A percentile compares a stretch with the other conserved stretches of the same genome.
Evolutionary conservation across 2,113 vertebrate genomes (phyloP).

Genomic region (Chaetops frenatus): DNA sequence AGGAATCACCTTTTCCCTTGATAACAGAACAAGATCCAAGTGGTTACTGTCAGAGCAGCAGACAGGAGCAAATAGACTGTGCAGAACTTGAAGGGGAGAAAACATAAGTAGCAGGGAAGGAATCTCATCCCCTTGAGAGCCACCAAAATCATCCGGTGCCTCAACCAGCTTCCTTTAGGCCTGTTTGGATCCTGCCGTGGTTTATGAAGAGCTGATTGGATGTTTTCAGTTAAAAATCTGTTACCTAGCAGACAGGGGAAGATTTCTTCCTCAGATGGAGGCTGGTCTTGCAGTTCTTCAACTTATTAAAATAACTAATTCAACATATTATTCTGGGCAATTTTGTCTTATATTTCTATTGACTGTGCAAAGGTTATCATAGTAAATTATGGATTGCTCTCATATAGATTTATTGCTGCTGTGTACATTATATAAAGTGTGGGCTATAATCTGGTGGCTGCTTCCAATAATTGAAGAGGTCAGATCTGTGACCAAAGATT

Average conservation of each 20-base stretch:
- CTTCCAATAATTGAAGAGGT: slow-evolving; percentile 31
- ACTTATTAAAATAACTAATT: neutral
- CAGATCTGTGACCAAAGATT: slow-evolving; percentile 9
- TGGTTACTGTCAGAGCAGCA: neutral
- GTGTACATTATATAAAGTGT: neutral
- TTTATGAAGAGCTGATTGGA: neutral
- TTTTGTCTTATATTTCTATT: neutral
- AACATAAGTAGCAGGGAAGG: neutral
- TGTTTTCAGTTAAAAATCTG: neutral
- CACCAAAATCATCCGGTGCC: neutral
- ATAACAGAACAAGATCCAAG: neutral
- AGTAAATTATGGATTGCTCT: neutral
- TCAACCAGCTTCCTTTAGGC: neutral
- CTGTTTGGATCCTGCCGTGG: accelerated
- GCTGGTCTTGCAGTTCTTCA: neutral
- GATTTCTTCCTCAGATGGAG: neutral
- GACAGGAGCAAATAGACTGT: neutral
- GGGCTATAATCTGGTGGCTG: neutral
- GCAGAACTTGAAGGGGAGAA: neutral
- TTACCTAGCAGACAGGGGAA: neutral
- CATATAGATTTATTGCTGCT: neutral
- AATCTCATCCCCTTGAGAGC: neutral
- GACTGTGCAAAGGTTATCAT: neutral
- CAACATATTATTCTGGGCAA: neutral
- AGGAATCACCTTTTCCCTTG: neutral